A percentile compares a stretch with the other conserved stretches of the same genome.
Evolutionary conservation across 2,888 invertebrate genomes (phyloP).

Genomic region (Drosophila formosana): DNA sequence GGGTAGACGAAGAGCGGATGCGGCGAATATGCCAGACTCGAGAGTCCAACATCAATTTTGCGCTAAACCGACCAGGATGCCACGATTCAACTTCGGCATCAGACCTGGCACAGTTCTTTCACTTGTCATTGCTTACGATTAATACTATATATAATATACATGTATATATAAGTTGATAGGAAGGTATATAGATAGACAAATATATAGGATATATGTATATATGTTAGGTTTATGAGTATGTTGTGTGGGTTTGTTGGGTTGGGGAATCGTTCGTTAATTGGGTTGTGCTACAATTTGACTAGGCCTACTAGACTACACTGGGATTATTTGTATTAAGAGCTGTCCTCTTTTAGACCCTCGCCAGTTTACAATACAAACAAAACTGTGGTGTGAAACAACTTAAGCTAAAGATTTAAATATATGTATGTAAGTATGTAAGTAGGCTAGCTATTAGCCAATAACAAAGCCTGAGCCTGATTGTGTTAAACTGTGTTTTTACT

Average conservation of each 20-base stretch:
- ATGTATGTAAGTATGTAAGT: neutral
- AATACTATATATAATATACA: slow-evolving; percentile 38
- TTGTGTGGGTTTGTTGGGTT: slow-evolving; percentile 15
- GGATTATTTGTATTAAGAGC: slow-evolving; percentile 10
- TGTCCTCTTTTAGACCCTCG: slow-evolving; percentile 13
- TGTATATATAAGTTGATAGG: slow-evolving; percentile 45
- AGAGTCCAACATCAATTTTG: slow-evolving; percentile 86
- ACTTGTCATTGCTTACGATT: slow-evolving; percentile 80
- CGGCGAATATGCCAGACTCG: slow-evolving; percentile 77
- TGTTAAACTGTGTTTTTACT: slow-evolving; percentile 20
- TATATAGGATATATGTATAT: slow-evolving; percentile 36
- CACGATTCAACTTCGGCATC: slow-evolving; percentile 21
- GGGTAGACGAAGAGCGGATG: slow-evolving; percentile 56
- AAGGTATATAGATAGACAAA: slow-evolving; percentile 21
- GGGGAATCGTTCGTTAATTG: slow-evolving; percentile 16
- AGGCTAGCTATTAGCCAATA: slow-evolving; percentile 16
- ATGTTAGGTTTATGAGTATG: slow-evolving; percentile 23
- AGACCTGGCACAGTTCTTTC: slow-evolving; percentile 70
- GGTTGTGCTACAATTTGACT: slow-evolving; percentile 45
- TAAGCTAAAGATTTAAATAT: slow-evolving; percentile 47
- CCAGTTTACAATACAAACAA: slow-evolving; percentile 26
- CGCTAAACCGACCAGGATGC: slow-evolving; percentile 73
- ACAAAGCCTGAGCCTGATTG: slow-evolving; percentile 45
- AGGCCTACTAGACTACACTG: slow-evolving; percentile 58
- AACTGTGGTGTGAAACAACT: slow-evolving; percentile 49